phyloP scores from a whole-genome alignment of 2,797 vertebrate genomes.

The Sebastes nivosus region DNA sequence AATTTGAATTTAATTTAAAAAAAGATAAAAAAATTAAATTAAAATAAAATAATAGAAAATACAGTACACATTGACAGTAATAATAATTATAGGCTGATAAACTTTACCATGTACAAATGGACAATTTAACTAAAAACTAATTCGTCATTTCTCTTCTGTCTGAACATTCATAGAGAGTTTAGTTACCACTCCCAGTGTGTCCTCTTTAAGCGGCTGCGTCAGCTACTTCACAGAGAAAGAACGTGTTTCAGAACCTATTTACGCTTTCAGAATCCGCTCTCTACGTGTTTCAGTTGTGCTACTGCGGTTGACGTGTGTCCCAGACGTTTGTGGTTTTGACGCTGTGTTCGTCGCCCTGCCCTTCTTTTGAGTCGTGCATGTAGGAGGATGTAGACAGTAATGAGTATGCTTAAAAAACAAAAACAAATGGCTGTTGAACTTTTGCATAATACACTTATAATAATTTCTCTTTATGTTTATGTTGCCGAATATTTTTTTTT shows the following conservation, averaged over 20 bases:
- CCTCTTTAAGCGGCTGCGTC: conserved; percentile 5
- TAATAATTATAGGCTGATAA: too few relatives aligned
- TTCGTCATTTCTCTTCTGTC: not conserved
- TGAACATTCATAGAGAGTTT: not conserved
- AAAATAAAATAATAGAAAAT: too few relatives aligned
- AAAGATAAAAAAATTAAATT: too few relatives aligned
- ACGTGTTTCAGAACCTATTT: conserved; percentile 22
- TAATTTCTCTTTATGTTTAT: not conserved
- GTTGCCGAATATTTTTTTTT: not conserved
- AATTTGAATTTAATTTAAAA: not conserved
- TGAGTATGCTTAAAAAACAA: not conserved
- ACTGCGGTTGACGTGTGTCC: not conserved
- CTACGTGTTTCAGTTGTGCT: conserved; percentile 21
- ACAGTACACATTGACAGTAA: too few relatives aligned
- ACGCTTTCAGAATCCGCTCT: not conserved
- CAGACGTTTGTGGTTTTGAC: conserved; percentile 11
- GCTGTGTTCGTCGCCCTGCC: not conserved
- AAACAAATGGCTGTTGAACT: not conserved
- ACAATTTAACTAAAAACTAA: not conserved
- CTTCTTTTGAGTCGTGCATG: not conserved
- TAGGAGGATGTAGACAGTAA: conserved; percentile 35
- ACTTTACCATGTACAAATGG: too few relatives aligned
- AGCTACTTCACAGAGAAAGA: conserved; percentile 4
- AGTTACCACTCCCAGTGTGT: not conserved
- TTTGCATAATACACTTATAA: not conserved